These are phyloP conservation scores for Exaiptasia diaphana DNA, from an alignment of 64 coral and sea anemone genomes.

Conservation along the genomic window DNA sequence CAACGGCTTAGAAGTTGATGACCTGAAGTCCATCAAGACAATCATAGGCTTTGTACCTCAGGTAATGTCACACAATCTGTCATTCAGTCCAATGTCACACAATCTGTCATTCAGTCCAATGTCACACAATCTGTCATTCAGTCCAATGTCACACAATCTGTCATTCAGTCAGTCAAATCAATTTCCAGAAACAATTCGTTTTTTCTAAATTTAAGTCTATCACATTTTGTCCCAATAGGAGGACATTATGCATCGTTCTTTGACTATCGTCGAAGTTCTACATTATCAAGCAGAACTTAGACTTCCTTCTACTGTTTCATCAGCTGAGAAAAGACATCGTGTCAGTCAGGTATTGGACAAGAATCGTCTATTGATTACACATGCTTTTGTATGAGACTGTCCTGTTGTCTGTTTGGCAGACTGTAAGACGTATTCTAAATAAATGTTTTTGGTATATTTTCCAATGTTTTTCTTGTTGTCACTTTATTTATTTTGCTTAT, in stretches of 20 bases:
- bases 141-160: too few relatives aligned
- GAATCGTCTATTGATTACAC: background rate
- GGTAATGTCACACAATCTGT: too few relatives aligned
- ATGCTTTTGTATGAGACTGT: background rate
- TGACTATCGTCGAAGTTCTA: slow-evolving; percentile 53
- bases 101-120: too few relatives aligned
- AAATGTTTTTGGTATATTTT: too few relatives aligned
- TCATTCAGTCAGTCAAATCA: too few relatives aligned
- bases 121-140: too few relatives aligned
- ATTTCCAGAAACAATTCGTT: too few relatives aligned
- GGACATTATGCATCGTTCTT: slow-evolving; percentile 62
- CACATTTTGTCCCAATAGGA: slow-evolving; percentile 3
- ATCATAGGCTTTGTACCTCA: slow-evolving; percentile 82
- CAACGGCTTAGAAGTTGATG: slow-evolving; percentile 41
- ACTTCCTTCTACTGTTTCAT: slow-evolving; percentile 29
- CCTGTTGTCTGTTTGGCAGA: background rate
- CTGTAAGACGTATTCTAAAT: too few relatives aligned
- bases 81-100: too few relatives aligned
- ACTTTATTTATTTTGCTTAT: background rate
- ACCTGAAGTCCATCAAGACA: slow-evolving; percentile 51
- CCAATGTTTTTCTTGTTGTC: background rate
- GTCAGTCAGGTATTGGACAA: slow-evolving; percentile 40
- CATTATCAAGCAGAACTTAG: slow-evolving; percentile 60
- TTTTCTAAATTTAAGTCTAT: too few relatives aligned
- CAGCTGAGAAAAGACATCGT: background rate